These are phyloP conservation scores for Stomorhina lunata DNA, from an alignment of 2,888 invertebrate genomes.

Conservation along the genomic window DNA sequence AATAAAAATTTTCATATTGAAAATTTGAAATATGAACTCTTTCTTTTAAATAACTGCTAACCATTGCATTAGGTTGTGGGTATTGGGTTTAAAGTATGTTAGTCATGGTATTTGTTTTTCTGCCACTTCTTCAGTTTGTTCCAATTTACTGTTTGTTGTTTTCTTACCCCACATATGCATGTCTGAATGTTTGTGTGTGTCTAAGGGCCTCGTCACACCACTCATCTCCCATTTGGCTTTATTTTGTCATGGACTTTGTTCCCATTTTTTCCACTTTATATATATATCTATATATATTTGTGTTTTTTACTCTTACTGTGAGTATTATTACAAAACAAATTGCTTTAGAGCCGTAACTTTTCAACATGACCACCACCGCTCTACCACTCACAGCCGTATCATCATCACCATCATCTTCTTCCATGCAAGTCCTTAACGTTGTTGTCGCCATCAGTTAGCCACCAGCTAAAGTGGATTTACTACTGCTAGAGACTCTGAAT, in stretches of 20 bases:
- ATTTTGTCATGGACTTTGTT: slow-evolving; percentile 16
- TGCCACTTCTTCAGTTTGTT: background rate
- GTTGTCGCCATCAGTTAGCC: background rate
- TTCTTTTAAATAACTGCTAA: background rate
- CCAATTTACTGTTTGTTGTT: slow-evolving; percentile 10
- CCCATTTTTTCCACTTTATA: slow-evolving; percentile 10
- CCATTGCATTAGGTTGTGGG: background rate
- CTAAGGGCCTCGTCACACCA: background rate
- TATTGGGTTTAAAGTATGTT: background rate
- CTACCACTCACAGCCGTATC: slow-evolving; percentile 11
- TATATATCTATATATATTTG: no score
- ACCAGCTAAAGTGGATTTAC: slow-evolving; percentile 32
- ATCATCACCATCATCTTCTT: background rate
- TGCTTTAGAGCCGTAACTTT: slow-evolving; percentile 52
- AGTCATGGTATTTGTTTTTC: slow-evolving; percentile 4
- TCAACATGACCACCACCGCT: slow-evolving; percentile 34
- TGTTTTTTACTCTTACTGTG: background rate
- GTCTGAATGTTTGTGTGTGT: background rate
- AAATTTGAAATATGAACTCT: no score
- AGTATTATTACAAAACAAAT: slow-evolving; percentile 52
- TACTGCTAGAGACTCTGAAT: background rate
- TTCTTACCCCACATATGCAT: background rate
- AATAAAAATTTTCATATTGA: no score
- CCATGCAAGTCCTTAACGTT: no score
- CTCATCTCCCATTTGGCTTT: background rate